These are phyloP conservation scores for Pseudobourletiella spinata DNA, from an alignment of 1,140 invertebrate genomes.

Conservation along the genomic window DNA sequence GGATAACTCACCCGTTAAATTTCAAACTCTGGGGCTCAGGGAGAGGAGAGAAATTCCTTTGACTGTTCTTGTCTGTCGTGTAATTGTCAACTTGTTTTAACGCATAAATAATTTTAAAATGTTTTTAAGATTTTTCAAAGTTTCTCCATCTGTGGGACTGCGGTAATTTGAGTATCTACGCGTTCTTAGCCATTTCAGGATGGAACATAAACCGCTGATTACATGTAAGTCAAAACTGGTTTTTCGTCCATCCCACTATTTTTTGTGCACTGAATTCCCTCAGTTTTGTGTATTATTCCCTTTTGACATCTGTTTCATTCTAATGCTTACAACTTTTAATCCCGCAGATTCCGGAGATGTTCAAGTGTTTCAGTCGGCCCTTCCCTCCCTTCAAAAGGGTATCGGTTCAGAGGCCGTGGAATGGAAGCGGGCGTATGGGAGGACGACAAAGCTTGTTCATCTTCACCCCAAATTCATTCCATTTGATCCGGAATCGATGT, in stretches of 20 bases:
- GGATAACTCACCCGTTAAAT: no score
- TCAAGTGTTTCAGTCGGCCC: constrained; percentile 71
- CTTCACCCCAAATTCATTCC: constrained; percentile 75
- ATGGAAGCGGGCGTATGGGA: constrained; percentile 75
- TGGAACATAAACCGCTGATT: constrained; percentile 22
- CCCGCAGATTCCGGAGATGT: constrained; percentile 74
- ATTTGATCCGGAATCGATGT: constrained; percentile 47
- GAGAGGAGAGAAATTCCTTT: no score
- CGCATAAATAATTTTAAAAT: no score
- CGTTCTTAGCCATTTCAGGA: no score
- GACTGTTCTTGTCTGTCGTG: no score
- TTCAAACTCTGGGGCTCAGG: no score
- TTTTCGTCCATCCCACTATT: neutral
- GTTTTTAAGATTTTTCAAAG: no score
- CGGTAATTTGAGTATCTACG: no score
- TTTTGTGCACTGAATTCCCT: neutral
- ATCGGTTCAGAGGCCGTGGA: constrained; percentile 77
- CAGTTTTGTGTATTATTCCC: neutral
- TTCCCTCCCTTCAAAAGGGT: constrained; percentile 61
- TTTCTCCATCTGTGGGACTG: no score
- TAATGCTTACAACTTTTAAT: no score
- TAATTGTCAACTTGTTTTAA: no score
- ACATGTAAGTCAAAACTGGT: constrained; percentile 16
- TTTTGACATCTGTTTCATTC: neutral
- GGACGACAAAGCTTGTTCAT: constrained; percentile 69